Evolutionary conservation across 2,797 vertebrate species (phyloP), one percentile per base, ranked within the genome.

Genomic region (Crenuchus spilurus): DNA sequence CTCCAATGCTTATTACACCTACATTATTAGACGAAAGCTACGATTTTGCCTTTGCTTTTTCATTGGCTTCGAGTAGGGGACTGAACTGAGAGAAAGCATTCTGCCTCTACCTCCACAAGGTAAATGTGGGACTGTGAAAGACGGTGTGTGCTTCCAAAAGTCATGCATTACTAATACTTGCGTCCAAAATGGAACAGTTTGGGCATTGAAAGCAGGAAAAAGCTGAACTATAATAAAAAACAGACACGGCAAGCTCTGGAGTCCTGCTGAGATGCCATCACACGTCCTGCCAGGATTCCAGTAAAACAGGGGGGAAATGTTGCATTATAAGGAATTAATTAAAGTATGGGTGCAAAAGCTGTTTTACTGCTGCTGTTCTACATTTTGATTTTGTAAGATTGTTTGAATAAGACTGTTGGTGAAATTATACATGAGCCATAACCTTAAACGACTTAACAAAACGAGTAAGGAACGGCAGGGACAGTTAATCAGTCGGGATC

Each of bases 161-260:
- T 85, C 80, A 89, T 91, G 87, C 82, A 88, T 89, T 86, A 87
- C 68, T 76, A 79, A 80, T 80, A 75, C 69, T 74, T 81, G 72
- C 87, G 72, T 84, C 67, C 54, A 82, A 84, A 88, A 85, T 84
- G 79, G 72, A 85, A 80, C 52, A 68, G 68, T 85, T 88, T 87
- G 80, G 84, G 78, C 80, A 83, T 87, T 84, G 82, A 87, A 86
- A 85, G 80, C 68, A 77, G 62, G 70, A 77, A 75, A 78, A 76
- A 78, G 85, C 86, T 81, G 75, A 67, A 78, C 55, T 80, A 78
- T 91, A 93, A 93, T 88, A 88, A 88, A 90, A 92, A 91, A 80
- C 88, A 92, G 84, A 88, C 83, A 84, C 88, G 86, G 88, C 86
- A 86, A 85, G 89, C 78, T 82, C 20, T 76, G 76, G 68, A 83